Conservation (phyloP, 37 sponge, comb jelly and placozoan species). For the Petrosia ficiformis region DNA sequence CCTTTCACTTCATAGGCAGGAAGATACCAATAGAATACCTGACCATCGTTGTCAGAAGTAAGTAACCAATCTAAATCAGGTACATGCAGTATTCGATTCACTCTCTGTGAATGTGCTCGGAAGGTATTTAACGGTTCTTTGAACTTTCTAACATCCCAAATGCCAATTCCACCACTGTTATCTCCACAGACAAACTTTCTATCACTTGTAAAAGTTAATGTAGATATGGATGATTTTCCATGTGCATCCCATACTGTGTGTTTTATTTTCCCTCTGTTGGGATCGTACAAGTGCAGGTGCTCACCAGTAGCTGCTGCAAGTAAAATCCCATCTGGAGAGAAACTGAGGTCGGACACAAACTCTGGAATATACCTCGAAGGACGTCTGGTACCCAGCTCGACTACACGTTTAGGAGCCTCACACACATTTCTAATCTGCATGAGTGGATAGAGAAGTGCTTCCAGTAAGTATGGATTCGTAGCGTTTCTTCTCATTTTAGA, state of each 20-base stretch:
- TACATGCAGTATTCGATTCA: constrained; percentile 10
- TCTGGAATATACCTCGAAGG: not conserved
- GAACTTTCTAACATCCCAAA: constrained; percentile 25
- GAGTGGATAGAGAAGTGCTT: not conserved
- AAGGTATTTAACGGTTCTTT: constrained; percentile 1
- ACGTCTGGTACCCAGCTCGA: not conserved
- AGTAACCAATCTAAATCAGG: constrained; percentile 4
- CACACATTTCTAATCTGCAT: not conserved
- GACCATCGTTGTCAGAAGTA: not conserved
- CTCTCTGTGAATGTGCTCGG: not conserved
- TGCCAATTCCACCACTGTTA: constrained; percentile 7
- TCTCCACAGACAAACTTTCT: constrained; percentile 21
- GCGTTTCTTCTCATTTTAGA: too few species aligned
- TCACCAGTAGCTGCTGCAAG: constrained; percentile 15
- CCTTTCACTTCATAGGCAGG: not conserved
- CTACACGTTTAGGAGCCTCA: not conserved
- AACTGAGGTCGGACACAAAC: constrained; percentile 34
- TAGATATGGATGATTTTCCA: constrained; percentile 15
- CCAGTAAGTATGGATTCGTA: too few species aligned
- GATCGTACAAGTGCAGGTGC: constrained; percentile 18
- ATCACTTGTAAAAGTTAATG: constrained; percentile 7
- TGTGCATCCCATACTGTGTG: not conserved
- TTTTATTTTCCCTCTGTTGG: not conserved
- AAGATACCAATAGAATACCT: constrained; percentile 27
- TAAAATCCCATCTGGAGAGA: constrained; percentile 8